Percentiles rank a stretch among this genome's conserved stretches.
These are phyloP conservation scores for Ennomos quercinarius DNA, from an alignment of 2,888 invertebrate genomes.

Conservation along the genomic window DNA sequence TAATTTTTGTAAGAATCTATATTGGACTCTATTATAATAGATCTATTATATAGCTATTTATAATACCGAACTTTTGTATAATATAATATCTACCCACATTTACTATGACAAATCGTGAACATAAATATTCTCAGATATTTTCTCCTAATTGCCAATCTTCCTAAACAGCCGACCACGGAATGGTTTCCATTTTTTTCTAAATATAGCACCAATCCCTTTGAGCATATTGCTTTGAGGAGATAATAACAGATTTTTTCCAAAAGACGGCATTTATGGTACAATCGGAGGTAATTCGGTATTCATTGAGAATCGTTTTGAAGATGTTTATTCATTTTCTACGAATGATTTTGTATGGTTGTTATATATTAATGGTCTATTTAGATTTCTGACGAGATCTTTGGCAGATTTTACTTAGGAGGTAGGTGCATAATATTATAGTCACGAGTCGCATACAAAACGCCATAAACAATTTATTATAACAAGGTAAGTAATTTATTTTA, in stretches of 20 bases:
- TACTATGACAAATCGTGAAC: not conserved
- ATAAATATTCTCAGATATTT: not conserved
- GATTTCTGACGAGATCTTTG: too few relatives aligned
- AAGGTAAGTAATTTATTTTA: too few relatives aligned
- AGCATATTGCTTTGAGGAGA: constrained; percentile 16
- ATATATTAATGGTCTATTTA: not conserved
- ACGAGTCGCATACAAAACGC: too few relatives aligned
- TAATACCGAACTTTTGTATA: too few relatives aligned
- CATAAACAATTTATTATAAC: too few relatives aligned
- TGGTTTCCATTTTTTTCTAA: constrained; percentile 7
- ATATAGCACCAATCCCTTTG: constrained; percentile 12
- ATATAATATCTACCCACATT: too few relatives aligned
- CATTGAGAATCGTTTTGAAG: not conserved
- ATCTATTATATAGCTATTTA: too few relatives aligned
- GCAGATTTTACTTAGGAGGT: too few relatives aligned
- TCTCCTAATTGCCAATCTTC: constrained; percentile 20
- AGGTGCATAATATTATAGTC: too few relatives aligned
- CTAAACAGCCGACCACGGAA: constrained; percentile 5
- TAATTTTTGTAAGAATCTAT: too few relatives aligned
- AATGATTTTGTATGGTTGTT: not conserved
- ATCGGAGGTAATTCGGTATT: constrained; percentile 3
- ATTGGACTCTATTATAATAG: too few relatives aligned
- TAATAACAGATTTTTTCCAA: constrained; percentile 9
- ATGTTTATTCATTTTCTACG: not conserved
- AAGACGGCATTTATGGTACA: constrained; percentile 12